phyloP scores from a whole-genome alignment of 30 jellyfish, hydroid and myxozoan genomes.

The Mastigias papua region DNA sequence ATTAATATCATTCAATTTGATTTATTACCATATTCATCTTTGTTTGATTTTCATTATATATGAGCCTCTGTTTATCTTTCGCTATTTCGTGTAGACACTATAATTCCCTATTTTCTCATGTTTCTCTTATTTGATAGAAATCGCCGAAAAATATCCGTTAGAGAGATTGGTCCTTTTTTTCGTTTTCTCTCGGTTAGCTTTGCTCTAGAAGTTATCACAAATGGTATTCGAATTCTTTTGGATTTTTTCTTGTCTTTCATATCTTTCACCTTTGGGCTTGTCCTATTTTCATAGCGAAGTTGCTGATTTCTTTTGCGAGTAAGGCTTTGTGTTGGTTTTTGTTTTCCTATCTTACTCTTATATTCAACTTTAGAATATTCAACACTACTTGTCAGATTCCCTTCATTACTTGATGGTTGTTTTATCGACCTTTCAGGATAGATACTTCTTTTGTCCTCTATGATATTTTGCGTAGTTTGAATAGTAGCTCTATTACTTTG shows the following conservation, averaged over 20 bases:
- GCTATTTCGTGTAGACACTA: neutral
- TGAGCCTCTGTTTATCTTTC: neutral
- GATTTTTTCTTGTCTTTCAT: neutral
- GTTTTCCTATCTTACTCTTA: neutral
- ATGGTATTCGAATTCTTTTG: neutral
- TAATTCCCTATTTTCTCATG: too few species aligned
- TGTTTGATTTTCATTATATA: too few species aligned
- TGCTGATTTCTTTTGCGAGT: slow-evolving; percentile 1
- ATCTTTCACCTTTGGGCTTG: neutral
- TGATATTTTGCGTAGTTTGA: neutral
- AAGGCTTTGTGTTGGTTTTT: neutral
- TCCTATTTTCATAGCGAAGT: neutral
- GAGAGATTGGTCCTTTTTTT: neutral
- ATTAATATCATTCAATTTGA: too few species aligned
- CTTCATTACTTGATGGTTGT: neutral
- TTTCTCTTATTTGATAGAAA: neutral
- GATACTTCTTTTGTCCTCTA: neutral
- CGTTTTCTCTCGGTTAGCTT: neutral
- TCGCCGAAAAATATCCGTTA: neutral
- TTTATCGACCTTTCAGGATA: neutral
- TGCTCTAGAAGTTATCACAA: too few species aligned
- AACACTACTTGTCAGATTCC: neutral
- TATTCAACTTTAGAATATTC: neutral
- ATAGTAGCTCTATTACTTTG: slow-evolving; percentile 16
- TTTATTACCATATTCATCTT: too few species aligned